Percentiles rank a stretch among this genome's conserved stretches.
These are phyloP conservation scores for Exocentrus adspersus DNA, from an alignment of 2,888 invertebrate genomes.

Conservation along the genomic window DNA sequence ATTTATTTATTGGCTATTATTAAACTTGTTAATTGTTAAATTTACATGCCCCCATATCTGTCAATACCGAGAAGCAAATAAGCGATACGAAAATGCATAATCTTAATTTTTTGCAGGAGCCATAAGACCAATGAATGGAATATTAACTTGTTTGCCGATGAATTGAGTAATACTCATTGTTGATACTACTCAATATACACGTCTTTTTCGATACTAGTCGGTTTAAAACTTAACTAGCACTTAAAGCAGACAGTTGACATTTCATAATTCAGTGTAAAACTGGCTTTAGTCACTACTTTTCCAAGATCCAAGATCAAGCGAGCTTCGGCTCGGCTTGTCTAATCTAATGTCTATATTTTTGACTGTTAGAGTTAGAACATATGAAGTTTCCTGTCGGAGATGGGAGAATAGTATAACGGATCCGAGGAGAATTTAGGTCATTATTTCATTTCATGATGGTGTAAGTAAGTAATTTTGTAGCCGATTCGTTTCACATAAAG, in stretches of 20 bases:
- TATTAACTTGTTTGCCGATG: not conserved
- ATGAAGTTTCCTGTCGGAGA: too few relatives aligned
- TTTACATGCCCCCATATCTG: not conserved
- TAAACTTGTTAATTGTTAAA: slow-evolving; percentile 4
- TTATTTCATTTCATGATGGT: slow-evolving; percentile 2
- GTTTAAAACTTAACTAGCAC: too few relatives aligned
- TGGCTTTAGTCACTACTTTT: too few relatives aligned
- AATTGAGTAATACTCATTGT: too few relatives aligned
- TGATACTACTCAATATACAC: not conserved
- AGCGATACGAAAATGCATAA: not conserved
- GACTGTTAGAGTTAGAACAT: too few relatives aligned
- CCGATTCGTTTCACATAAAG: not conserved
- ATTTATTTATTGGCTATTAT: slow-evolving; percentile 12
- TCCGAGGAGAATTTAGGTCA: slow-evolving; percentile 15
- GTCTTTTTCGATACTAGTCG: too few relatives aligned
- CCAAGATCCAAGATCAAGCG: too few relatives aligned
- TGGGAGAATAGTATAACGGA: not conserved
- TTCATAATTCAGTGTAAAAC: too few relatives aligned
- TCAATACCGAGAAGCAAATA: not conserved
- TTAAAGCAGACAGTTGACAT: too few relatives aligned
- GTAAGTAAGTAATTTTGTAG: not conserved
- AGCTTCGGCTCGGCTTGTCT: too few relatives aligned
- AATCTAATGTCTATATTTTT: too few relatives aligned
- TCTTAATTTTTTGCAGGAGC: not conserved
- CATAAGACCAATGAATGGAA: not conserved